Evolutionary conservation across 2,113 vertebrate genomes (phyloP).

Genomic region (Erinaceus europaeus): DNA sequence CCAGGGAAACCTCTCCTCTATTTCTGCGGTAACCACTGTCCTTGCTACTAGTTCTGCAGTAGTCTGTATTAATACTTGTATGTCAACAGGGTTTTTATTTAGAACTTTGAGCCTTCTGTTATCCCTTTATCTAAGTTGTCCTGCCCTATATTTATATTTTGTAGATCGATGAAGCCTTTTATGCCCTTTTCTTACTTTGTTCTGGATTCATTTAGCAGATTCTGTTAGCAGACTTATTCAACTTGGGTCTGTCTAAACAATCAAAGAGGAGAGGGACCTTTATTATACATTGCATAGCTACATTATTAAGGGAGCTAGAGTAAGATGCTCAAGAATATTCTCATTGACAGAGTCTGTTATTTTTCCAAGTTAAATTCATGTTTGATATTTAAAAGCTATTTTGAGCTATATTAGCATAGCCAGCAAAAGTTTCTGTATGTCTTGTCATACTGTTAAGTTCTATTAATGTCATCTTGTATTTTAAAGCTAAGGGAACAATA

Average conservation of each 20-base stretch:
- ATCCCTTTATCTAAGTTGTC: not conserved
- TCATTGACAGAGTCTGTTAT: not conserved
- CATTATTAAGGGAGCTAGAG: not conserved
- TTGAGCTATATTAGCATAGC: conserved; percentile 52
- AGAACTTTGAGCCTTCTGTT: not conserved
- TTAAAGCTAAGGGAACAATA: conserved; percentile 32
- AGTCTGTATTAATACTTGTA: not conserved
- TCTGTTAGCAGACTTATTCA: not conserved
- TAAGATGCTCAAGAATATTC: conserved; percentile 16
- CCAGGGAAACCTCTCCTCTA: conserved; percentile 14
- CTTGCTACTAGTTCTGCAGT: not conserved
- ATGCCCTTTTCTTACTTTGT: not conserved
- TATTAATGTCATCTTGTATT: conserved; percentile 44
- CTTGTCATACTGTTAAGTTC: conserved; percentile 43
- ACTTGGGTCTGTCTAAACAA: not conserved
- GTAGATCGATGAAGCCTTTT: not conserved
- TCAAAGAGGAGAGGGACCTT: not conserved
- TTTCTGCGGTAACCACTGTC: not conserved
- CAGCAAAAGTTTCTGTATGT: conserved; percentile 28
- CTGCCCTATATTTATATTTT: not conserved
- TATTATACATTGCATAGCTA: not conserved
- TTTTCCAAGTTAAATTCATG: conserved; percentile 54
- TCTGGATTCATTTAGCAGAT: conserved; percentile 14
- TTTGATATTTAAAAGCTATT: conserved; percentile 63
- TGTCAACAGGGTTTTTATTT: not conserved